A percentile compares a stretch with the other conserved stretches of the same genome.
Evolutionary conservation across 2,797 vertebrate genomes (phyloP).

Genomic region (Falco novaeseelandiae): DNA sequence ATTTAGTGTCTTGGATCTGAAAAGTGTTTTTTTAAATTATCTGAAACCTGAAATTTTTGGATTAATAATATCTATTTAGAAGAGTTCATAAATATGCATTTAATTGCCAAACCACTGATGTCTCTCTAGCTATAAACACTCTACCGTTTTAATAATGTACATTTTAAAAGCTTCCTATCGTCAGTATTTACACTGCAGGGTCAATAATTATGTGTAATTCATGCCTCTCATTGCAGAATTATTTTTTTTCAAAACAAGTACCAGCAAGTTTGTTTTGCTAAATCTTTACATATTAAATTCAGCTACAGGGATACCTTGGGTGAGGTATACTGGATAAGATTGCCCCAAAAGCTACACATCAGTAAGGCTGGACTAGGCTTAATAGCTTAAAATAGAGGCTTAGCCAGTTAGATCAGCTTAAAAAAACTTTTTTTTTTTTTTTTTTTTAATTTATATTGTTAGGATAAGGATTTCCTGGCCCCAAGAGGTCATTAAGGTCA

Average conservation of each 20-base stretch:
- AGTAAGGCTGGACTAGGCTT: neutral
- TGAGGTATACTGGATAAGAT: neutral
- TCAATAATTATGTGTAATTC: slow-evolving; percentile 43
- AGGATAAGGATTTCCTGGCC: neutral
- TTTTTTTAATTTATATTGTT: neutral
- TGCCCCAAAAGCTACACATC: neutral
- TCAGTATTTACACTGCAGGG: slow-evolving; percentile 7
- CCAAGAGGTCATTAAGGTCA: neutral
- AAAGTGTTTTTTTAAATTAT: neutral
- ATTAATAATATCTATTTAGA: neutral
- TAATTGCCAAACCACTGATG: slow-evolving; percentile 38
- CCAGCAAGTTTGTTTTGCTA: slow-evolving; percentile 1
- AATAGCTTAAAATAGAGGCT: neutral
- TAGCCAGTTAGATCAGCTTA: neutral
- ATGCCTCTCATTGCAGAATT: neutral
- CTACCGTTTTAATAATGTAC: neutral
- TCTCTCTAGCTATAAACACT: neutral
- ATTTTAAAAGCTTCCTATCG: slow-evolving; percentile 37
- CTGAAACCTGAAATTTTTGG: neutral
- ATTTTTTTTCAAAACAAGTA: neutral
- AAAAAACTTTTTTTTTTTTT: neutral
- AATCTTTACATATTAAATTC: neutral
- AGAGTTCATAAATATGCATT: neutral
- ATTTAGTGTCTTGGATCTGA: neutral
- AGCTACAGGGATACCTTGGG: neutral